Conservation (phyloP, 2,113 vertebrate genomes). For the Aspiorhynchus laticeps region DNA sequence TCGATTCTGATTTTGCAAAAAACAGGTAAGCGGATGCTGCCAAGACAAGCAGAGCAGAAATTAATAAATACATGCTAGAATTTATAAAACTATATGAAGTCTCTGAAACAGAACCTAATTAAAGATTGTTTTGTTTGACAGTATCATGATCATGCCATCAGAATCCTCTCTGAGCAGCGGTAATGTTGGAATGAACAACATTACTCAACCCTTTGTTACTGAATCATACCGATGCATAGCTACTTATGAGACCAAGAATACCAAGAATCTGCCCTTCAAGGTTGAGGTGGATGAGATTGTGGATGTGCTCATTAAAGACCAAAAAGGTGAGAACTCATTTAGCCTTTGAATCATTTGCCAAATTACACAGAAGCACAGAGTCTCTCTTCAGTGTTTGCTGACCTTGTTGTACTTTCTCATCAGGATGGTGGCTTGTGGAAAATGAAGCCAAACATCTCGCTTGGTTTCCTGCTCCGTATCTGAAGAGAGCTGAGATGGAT, state of each 20-base stretch:
- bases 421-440: slow-evolving; percentile 96
- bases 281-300: slow-evolving; percentile 74
- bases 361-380: background rate
- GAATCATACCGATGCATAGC: slow-evolving; percentile 83
- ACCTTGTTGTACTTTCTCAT: background rate
- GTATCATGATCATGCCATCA: slow-evolving; percentile 83
- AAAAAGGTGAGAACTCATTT: slow-evolving; percentile 76
- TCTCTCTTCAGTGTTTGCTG: background rate
- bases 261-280: slow-evolving; percentile 79
- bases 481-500: slow-evolving; percentile 71
- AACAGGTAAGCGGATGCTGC: slow-evolving; percentile 74
- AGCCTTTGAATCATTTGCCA: background rate
- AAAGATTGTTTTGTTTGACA: slow-evolving; percentile 57
- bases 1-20: slow-evolving; percentile 78
- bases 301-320: slow-evolving; percentile 87
- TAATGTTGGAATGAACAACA: background rate
- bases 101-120: background rate
- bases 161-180: slow-evolving; percentile 46
- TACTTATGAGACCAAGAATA: slow-evolving; percentile 85
- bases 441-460: slow-evolving; percentile 81
- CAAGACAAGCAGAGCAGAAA: background rate
- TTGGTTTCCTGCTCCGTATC: slow-evolving; percentile 94
- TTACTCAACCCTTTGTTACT: slow-evolving; percentile 77
- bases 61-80: background rate
- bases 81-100: background rate